phyloP scores from a whole-genome alignment of 2,888 invertebrate genomes.

The Vanessa cardui region DNA sequence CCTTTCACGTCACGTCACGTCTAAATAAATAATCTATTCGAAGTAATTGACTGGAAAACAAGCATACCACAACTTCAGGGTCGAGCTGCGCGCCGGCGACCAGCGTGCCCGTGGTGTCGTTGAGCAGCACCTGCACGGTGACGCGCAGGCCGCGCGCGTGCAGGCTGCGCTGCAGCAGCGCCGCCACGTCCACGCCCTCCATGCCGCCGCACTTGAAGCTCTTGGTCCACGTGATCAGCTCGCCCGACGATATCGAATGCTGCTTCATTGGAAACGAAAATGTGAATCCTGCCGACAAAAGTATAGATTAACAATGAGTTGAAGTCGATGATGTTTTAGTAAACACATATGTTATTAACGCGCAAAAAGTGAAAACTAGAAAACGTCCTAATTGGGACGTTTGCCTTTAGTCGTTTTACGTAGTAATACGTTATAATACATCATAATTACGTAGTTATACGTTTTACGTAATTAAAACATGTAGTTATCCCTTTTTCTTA shows the following conservation, averaged over 20 bases:
- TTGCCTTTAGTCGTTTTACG: too few species aligned
- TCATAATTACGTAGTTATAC: too few species aligned
- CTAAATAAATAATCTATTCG: conserved; percentile 31
- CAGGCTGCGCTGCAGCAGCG: conserved; percentile 86
- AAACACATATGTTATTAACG: too few species aligned
- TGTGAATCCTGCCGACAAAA: conserved; percentile 86
- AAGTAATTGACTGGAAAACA: background rate
- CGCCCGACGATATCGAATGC: conserved; percentile 87
- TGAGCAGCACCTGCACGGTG: conserved; percentile 88
- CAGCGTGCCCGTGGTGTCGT: conserved; percentile 89
- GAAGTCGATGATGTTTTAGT: too few species aligned
- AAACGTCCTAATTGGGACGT: too few species aligned
- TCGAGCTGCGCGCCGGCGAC: conserved; percentile 88
- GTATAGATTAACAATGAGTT: background rate
- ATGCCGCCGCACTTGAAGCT: conserved; percentile 90
- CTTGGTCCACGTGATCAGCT: conserved; percentile 92
- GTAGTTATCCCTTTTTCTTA: too few species aligned
- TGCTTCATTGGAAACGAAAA: conserved; percentile 93
- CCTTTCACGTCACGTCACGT: too few species aligned
- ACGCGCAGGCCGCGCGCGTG: conserved; percentile 81
- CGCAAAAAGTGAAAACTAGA: too few species aligned
- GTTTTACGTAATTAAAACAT: too few species aligned
- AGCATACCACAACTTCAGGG: conserved; percentile 76
- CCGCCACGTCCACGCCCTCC: conserved; percentile 86
- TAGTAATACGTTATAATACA: too few species aligned